These are phyloP conservation scores for Autographa gamma DNA, from an alignment of 2,888 invertebrate genomes.

Conservation along the genomic window DNA sequence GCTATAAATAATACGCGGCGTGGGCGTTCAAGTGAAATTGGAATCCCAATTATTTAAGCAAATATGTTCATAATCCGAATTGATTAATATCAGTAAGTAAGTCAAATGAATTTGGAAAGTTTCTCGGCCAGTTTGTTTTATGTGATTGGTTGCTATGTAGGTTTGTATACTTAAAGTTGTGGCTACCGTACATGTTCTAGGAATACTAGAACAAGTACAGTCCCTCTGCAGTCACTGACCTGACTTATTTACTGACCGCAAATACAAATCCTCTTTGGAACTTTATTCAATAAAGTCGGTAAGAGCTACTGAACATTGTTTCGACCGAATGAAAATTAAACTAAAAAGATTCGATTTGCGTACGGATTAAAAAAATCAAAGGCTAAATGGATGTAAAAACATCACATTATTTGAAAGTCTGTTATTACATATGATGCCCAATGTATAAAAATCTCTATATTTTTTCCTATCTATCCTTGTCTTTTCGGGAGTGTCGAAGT, in stretches of 20 bases:
- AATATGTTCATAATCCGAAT: conserved; percentile 42
- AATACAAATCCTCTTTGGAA: conserved; percentile 1
- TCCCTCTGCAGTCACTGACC: background rate
- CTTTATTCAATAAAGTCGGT: background rate
- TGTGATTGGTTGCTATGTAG: conserved; percentile 21
- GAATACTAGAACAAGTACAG: background rate
- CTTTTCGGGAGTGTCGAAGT: too few relatives aligned
- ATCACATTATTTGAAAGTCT: too few relatives aligned
- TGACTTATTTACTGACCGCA: conserved; percentile 7
- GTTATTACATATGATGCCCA: too few relatives aligned
- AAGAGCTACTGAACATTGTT: background rate
- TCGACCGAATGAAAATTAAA: background rate
- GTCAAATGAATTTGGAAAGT: conserved; percentile 45
- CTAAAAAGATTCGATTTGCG: too few relatives aligned
- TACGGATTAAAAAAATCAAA: background rate
- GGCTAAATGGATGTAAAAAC: too few relatives aligned
- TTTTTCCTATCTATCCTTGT: too few relatives aligned
- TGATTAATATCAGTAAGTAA: conserved; percentile 49
- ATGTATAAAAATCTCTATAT: too few relatives aligned
- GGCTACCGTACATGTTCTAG: background rate
- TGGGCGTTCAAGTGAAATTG: conserved; percentile 24
- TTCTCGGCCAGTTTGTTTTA: conserved; percentile 24
- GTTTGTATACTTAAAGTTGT: conserved; percentile 7
- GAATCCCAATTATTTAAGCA: conserved; percentile 29
- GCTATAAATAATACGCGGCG: conserved; percentile 12